Percentiles rank a stretch among this genome's conserved stretches.
phyloP scores from a whole-genome alignment of 2,888 invertebrate species.

The Brenthis ino region DNA sequence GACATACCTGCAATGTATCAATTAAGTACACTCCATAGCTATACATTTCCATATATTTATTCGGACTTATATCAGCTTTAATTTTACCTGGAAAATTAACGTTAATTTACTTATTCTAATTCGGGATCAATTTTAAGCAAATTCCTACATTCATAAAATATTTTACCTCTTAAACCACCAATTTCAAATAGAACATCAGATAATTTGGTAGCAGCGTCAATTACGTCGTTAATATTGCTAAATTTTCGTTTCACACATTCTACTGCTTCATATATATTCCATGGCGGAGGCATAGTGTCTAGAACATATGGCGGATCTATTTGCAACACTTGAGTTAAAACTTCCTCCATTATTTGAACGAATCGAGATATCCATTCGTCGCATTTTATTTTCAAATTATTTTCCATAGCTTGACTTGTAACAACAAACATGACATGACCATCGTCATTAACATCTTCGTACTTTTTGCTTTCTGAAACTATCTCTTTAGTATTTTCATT shows the following conservation, averaged over 20 bases:
- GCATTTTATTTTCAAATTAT: conserved; percentile 53
- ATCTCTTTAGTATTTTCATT: not conserved
- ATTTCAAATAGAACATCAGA: conserved; percentile 51
- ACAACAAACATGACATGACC: conserved; percentile 57
- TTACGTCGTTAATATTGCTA: conserved; percentile 45
- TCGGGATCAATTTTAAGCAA: conserved; percentile 9
- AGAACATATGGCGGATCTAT: conserved; percentile 48
- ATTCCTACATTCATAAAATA: not conserved
- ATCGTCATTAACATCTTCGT: conserved; percentile 16
- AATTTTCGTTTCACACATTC: conserved; percentile 60
- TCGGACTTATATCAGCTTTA: conserved; percentile 67
- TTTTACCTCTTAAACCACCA: conserved; percentile 57
- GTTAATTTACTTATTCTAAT: not conserved
- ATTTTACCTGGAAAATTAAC: conserved; percentile 72
- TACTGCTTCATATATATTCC: conserved; percentile 64
- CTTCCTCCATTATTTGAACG: conserved; percentile 72
- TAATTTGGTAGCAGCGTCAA: conserved; percentile 56
- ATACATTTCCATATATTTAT: conserved; percentile 77
- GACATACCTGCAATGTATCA: conserved; percentile 64
- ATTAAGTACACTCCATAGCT: conserved; percentile 78
- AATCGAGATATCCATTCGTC: conserved; percentile 72
- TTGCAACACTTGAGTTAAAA: conserved; percentile 57
- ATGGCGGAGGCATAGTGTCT: conserved; percentile 56
- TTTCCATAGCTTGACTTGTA: conserved; percentile 53
- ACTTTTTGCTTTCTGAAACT: not conserved